Percentiles rank a stretch among this genome's conserved stretches.
phyloP scores from a whole-genome alignment of 2,797 vertebrate genomes.

The Gila robusta region DNA sequence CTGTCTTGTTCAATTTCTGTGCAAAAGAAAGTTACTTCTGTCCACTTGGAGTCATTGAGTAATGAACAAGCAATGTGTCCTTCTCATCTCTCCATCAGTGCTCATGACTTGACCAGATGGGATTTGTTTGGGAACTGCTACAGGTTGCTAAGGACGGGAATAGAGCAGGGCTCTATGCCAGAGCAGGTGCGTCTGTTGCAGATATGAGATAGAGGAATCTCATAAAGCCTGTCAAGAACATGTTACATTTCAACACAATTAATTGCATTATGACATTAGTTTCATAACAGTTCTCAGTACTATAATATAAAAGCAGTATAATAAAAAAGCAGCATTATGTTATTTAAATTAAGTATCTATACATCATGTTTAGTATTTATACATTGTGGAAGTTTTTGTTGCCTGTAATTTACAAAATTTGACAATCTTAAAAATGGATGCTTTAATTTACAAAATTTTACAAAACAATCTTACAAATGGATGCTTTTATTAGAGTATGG shows the following conservation, averaged over 20 bases:
- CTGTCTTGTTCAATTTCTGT: slow-evolving; percentile 4
- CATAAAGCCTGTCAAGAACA: not conserved
- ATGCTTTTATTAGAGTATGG: not conserved
- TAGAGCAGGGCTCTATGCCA: slow-evolving; percentile 98
- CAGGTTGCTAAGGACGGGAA: slow-evolving; percentile 95
- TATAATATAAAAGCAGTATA: not conserved
- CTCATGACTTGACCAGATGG: slow-evolving; percentile 97
- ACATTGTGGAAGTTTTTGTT: not conserved
- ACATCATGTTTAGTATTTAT: not conserved
- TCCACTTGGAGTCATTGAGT: not conserved
- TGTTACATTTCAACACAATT: not conserved
- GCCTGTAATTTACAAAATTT: not conserved
- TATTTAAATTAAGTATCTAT: not conserved
- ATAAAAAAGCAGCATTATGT: not conserved
- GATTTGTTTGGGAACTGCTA: slow-evolving; percentile 98
- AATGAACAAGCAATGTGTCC: slow-evolving; percentile 1
- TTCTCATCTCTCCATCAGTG: slow-evolving; percentile 74
- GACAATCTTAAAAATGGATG: too few species aligned
- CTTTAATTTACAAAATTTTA: not conserved
- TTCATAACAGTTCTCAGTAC: not conserved
- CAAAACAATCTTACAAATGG: not conserved
- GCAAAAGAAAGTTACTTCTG: not conserved
- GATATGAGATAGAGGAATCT: slow-evolving; percentile 16
- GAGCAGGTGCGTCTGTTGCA: slow-evolving; percentile 84
- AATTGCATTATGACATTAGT: not conserved